These are phyloP conservation scores for Cheilosia impressa DNA, from an alignment of 2,888 invertebrate genomes.

Conservation along the genomic window DNA sequence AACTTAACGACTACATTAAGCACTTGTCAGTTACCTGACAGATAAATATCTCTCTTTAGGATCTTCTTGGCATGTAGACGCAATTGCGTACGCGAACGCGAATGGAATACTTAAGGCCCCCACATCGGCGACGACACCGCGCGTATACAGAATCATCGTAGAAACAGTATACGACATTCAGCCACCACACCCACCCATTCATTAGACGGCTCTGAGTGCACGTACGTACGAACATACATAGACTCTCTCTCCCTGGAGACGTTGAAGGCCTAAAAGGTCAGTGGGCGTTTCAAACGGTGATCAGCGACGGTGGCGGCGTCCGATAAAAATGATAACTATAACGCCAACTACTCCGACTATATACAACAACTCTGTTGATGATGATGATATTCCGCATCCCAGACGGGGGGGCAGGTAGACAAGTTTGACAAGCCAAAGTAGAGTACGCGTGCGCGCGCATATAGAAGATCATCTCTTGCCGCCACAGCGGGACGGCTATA, in stretches of 20 bases:
- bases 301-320: conserved; percentile 43
- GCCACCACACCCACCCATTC: conserved; percentile 72
- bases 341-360: conserved; percentile 22
- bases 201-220: conserved; percentile 53
- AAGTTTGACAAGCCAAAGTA: conserved; percentile 58
- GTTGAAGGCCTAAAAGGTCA: conserved; percentile 64
- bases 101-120: conserved; percentile 51
- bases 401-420: conserved; percentile 45
- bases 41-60: conserved; percentile 58
- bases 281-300: conserved; percentile 70
- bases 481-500: conserved; percentile 65
- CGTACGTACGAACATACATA: neutral
- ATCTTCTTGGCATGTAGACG: conserved; percentile 52
- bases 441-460: conserved; percentile 50
- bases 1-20: conserved; percentile 67
- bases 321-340: conserved; percentile 63
- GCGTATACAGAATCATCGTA: conserved; percentile 2
- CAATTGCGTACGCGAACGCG: conserved; percentile 66
- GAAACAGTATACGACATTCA: conserved; percentile 50
- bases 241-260: conserved; percentile 25
- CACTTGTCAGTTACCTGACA: conserved; percentile 66
- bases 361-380: neutral
- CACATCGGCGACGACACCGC: neutral
- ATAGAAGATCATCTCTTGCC: conserved; percentile 4
- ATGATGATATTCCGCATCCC: conserved; percentile 33